Evolutionary conservation across 2,797 vertebrate species (phyloP).

Genomic region (Hylomyscus alleni): DNA sequence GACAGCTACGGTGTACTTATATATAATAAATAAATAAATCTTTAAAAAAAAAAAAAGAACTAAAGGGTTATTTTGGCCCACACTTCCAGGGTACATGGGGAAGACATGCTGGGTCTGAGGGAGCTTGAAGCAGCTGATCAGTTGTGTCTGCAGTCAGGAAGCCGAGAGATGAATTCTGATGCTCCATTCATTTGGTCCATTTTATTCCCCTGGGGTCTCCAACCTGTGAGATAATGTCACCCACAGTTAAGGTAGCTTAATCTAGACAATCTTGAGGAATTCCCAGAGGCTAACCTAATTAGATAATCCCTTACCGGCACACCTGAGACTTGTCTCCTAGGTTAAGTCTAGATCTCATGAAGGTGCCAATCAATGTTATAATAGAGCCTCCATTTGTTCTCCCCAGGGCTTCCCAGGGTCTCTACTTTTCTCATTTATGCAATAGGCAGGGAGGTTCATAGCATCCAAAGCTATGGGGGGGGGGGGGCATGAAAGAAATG

Average conservation of each 20-base stretch:
- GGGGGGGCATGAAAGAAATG: not conserved
- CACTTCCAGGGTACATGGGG: not conserved
- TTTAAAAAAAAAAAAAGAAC: not conserved
- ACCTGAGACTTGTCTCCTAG: not conserved
- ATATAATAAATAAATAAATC: no score
- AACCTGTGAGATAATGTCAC: not conserved
- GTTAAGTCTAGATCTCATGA: not conserved
- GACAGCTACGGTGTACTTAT: no score
- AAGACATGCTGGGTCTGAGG: not conserved
- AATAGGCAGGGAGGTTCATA: not conserved
- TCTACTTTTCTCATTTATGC: not conserved
- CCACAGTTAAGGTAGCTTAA: not conserved
- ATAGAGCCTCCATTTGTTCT: not conserved
- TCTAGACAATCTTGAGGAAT: not conserved
- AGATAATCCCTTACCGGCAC: not conserved
- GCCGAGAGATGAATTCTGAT: not conserved
- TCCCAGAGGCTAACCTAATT: not conserved
- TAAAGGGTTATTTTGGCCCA: not conserved
- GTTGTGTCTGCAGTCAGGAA: not conserved
- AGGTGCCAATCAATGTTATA: not conserved
- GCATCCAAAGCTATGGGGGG: not conserved
- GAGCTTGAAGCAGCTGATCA: not conserved
- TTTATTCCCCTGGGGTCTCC: not conserved
- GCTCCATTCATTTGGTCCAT: not conserved
- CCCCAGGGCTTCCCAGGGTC: not conserved